Evolutionary conservation across 2,888 invertebrate species (phyloP).

Genomic region (Polyommatus icarus): DNA sequence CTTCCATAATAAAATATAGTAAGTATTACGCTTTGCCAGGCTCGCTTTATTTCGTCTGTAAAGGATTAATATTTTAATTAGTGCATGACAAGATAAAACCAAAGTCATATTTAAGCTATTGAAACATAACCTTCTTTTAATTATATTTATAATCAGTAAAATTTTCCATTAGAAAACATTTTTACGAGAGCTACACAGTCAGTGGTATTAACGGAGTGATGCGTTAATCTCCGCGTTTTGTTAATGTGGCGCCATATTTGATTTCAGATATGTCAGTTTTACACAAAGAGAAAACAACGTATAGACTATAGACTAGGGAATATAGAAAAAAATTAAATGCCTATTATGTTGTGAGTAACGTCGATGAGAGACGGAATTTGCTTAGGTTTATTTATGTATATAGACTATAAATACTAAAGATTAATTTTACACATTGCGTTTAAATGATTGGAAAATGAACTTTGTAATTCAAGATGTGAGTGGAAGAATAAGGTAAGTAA

Average conservation of each 20-base stretch:
- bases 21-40: too few species aligned
- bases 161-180: conserved; percentile 19
- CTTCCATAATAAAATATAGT: too few species aligned
- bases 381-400: too few species aligned
- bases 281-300: neutral
- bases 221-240: conserved; percentile 79
- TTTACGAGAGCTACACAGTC: conserved; percentile 58
- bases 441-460: too few species aligned
- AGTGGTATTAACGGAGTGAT: conserved; percentile 71
- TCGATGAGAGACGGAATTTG: too few species aligned
- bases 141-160: conserved; percentile 7
- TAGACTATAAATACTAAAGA: too few species aligned
- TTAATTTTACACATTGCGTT: too few species aligned
- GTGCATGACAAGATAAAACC: too few species aligned
- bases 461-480: too few species aligned
- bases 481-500: too few species aligned
- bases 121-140: neutral
- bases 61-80: too few species aligned
- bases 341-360: neutral
- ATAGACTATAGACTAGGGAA: neutral
- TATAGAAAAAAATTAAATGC: neutral
- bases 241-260: conserved; percentile 79
- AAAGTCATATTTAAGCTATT: neutral
- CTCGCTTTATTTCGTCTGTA: too few species aligned
- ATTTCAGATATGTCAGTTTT: conserved; percentile 66